These are phyloP conservation scores for Microchrysa polita DNA, from an alignment of 2,888 invertebrate genomes.

Conservation along the genomic window DNA sequence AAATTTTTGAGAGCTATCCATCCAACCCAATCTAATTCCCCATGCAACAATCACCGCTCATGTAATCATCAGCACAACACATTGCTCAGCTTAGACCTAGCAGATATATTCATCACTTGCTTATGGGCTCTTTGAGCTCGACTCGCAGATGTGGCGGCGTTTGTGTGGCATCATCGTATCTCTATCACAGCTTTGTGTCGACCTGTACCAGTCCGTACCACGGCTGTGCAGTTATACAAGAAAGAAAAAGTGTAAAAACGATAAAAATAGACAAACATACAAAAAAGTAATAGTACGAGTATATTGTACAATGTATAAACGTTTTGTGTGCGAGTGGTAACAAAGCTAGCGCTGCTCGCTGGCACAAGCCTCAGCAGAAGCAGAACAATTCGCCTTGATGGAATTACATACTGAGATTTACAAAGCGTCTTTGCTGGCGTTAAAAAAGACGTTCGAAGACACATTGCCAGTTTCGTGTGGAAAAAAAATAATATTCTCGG, in stretches of 20 bases:
- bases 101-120: conserved; percentile 4
- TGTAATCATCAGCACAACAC: neutral
- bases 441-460: no score
- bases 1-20: neutral
- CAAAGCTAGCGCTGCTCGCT: no score
- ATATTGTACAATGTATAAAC: conserved; percentile 7
- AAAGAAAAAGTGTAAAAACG: neutral
- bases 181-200: neutral
- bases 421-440: no score
- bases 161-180: neutral
- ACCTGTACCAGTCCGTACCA: conserved; percentile 6
- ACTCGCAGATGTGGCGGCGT: conserved; percentile 10
- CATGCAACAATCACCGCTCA: neutral
- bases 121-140: neutral
- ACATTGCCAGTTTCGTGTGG: no score
- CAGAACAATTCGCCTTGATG: no score
- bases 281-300: neutral
- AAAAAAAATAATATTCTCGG: neutral
- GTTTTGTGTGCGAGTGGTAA: conserved; percentile 1
- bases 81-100: no score
- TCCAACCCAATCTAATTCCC: neutral
- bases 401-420: no score
- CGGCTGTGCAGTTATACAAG: conserved; percentile 1
- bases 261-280: no score
- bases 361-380: no score